Conservation (phyloP, 64 coral and sea anemone genomes). For the Pocillopora damicornis region DNA sequence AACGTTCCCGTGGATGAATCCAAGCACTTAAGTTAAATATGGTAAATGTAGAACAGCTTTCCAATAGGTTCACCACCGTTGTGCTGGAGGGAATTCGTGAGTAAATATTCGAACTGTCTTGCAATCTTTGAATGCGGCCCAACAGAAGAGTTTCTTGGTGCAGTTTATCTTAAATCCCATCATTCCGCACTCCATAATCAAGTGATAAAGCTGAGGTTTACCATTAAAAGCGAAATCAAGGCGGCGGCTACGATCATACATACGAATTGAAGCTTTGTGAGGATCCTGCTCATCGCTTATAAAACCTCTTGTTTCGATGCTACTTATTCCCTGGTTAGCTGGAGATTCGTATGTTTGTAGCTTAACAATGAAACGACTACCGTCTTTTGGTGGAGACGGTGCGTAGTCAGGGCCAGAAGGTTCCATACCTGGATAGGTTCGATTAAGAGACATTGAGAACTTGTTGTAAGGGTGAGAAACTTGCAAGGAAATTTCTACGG, state of each 20-base stretch:
- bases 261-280: not conserved
- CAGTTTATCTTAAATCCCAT: not conserved
- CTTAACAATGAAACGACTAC: constrained; percentile 37
- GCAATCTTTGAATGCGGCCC: not conserved
- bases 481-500: not conserved
- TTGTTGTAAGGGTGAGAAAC: not conserved
- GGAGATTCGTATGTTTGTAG: constrained; percentile 15
- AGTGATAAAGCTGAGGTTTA: not conserved
- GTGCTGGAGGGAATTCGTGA: not conserved
- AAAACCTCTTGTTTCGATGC: not conserved
- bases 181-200: constrained; percentile 1
- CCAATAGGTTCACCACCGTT: not conserved
- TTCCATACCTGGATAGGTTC: not conserved
- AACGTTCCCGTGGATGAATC: too few relatives aligned
- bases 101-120: not conserved
- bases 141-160: constrained; percentile 2
- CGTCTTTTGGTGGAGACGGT: not conserved
- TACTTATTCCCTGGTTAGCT: not conserved
- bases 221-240: not conserved
- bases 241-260: not conserved
- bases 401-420: not conserved
- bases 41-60: not conserved
- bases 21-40: too few relatives aligned
- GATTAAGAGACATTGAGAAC: not conserved
- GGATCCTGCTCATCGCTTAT: constrained; percentile 15